Evolutionary conservation across 2,888 invertebrate genomes (phyloP).

Genomic region (Alviniconcha strummeri): DNA sequence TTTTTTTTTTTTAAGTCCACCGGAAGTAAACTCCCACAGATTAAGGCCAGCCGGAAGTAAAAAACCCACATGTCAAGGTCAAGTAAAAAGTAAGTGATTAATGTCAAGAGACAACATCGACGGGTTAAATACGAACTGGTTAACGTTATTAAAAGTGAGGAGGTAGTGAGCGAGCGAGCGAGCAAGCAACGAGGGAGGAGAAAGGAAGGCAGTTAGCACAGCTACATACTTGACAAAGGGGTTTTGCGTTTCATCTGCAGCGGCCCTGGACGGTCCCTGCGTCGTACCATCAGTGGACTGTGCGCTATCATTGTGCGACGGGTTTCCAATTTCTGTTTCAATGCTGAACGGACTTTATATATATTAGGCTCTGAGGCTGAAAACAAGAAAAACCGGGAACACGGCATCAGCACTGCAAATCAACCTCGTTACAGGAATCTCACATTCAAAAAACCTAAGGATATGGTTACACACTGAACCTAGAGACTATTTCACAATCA

Average conservation of each 20-base stretch:
- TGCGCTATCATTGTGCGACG: slow-evolving; percentile 80
- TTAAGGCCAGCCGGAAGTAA: too few species aligned
- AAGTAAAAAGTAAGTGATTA: too few species aligned
- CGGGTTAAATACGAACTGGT: too few species aligned
- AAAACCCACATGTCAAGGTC: too few species aligned
- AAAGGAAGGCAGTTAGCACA: slow-evolving; percentile 2
- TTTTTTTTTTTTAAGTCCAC: too few species aligned
- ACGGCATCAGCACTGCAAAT: slow-evolving; percentile 16
- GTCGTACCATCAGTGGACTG: slow-evolving; percentile 89
- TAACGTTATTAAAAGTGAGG: too few species aligned
- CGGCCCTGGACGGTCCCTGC: slow-evolving; percentile 80
- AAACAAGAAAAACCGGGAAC: slow-evolving; percentile 42
- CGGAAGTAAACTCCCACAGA: too few species aligned
- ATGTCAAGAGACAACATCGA: too few species aligned
- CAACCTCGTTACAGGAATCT: too few species aligned
- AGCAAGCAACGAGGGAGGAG: background rate
- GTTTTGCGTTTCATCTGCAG: slow-evolving; percentile 85
- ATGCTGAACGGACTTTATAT: slow-evolving; percentile 77
- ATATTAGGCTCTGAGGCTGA: slow-evolving; percentile 93
- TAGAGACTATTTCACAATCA: too few species aligned
- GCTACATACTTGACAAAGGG: slow-evolving; percentile 78
- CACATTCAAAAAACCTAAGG: too few species aligned
- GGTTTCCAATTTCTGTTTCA: slow-evolving; percentile 90
- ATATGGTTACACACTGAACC: too few species aligned
- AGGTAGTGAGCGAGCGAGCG: background rate